Base-by-base conservation (phyloP, 2,888 invertebrate species). In the Eupelmus urozonus region DNA sequence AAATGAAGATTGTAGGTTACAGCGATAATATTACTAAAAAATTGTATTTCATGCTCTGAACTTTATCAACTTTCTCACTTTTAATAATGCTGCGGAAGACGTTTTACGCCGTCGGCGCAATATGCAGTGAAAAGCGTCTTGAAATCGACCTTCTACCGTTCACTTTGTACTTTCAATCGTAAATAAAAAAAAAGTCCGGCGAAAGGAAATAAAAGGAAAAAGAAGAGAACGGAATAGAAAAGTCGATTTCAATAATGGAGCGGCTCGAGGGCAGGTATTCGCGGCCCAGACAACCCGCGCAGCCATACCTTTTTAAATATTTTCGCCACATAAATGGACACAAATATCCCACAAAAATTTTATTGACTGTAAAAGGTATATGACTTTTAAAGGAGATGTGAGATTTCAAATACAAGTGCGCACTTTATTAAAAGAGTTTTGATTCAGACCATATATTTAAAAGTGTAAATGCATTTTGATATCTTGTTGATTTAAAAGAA, bases 211-310 rank as follows among this genome's bases (percentile, higher is more conserved):
- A 42, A 74, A 67, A 63, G n/a, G 7, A 29, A 34, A 34, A 59
- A 60, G 70, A 76, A 53, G 76, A 72, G 45, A 45, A 20, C 16
- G 34, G 27, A 69, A 67, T 69, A 20, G 70, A 76, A 63, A 65
- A 63, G 63, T 45, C 63, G 76, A 76, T 70, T 65, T 63, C 76
- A 71, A 71, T 75, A 75, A 69, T 75, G 67, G 60, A 62, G 4
- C 16, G 16, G 27, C 67, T 62, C 16, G 25, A 20, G 60, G 75
- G 73, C 73, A 55, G 42, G 42, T 63, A 59, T 62, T 13, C 53
- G 1, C 16, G n/a, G n/a, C 20, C 51, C 25, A 4, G 27, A 34
- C 34, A 20, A 45, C 49, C 3, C 65, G 9, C 49, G 3, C 49
- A 63, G 20, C 9, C 7, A 5, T 9, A 13, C 55, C 4, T n/a